These are phyloP conservation scores for Drosophila formosana DNA, from an alignment of 2,888 invertebrate species.

Conservation along the genomic window DNA sequence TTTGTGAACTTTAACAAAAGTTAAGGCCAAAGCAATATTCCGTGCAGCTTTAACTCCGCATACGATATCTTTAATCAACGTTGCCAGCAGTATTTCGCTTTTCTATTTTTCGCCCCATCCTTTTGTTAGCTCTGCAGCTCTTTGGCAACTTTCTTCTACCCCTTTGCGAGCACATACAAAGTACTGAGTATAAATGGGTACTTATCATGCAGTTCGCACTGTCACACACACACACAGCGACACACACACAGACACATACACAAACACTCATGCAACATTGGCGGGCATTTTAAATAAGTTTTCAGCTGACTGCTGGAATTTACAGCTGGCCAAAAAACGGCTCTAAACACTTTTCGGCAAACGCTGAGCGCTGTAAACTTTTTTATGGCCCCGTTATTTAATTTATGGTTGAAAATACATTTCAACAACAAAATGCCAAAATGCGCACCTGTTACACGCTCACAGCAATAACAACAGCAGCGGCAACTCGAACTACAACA, in stretches of 20 bases:
- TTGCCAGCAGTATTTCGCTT: too few relatives aligned
- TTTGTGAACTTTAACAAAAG: too few relatives aligned
- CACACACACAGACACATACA: slow-evolving; percentile 1
- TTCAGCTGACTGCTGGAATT: slow-evolving; percentile 61
- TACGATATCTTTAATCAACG: too few relatives aligned
- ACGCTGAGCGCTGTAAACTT: slow-evolving; percentile 63
- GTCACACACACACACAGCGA: slow-evolving; percentile 14
- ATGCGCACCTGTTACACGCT: slow-evolving; percentile 71
- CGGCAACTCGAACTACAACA: slow-evolving; percentile 48
- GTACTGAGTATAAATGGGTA: slow-evolving; percentile 37
- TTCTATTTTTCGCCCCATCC: not conserved
- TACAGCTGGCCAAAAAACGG: slow-evolving; percentile 48
- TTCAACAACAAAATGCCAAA: slow-evolving; percentile 62
- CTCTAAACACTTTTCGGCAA: slow-evolving; percentile 65
- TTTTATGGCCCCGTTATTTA: slow-evolving; percentile 77
- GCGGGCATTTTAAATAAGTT: slow-evolving; percentile 71
- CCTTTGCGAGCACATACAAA: slow-evolving; percentile 1
- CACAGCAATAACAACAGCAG: slow-evolving; percentile 18
- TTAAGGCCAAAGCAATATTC: too few relatives aligned
- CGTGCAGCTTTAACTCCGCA: too few relatives aligned
- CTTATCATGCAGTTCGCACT: slow-evolving; percentile 46
- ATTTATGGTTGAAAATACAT: slow-evolving; percentile 75
- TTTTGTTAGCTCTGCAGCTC: not conserved
- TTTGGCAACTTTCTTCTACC: not conserved
- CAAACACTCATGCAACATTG: slow-evolving; percentile 5